Evolutionary conservation across 2,888 invertebrate genomes (phyloP).

Genomic region (Dorcus parallelipipedus): DNA sequence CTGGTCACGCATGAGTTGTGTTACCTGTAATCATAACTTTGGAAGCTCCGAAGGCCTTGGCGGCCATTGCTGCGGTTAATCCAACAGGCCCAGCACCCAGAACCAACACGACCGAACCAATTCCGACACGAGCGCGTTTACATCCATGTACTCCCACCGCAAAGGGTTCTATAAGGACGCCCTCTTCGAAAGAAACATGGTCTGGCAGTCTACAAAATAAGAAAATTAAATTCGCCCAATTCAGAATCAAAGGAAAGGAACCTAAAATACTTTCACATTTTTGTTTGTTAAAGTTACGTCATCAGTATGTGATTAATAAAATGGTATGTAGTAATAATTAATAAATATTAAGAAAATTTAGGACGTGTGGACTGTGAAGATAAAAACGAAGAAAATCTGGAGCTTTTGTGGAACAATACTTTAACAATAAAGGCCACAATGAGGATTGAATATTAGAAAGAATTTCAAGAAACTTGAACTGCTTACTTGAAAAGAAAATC

Average conservation of each 20-base stretch:
- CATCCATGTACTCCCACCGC: constrained; percentile 94
- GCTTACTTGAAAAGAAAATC: constrained; percentile 82
- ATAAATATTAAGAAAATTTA: too few relatives aligned
- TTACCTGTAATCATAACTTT: constrained; percentile 74
- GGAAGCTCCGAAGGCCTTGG: constrained; percentile 82
- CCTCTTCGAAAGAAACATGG: constrained; percentile 88
- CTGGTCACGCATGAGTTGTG: neutral
- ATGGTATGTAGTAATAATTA: too few relatives aligned
- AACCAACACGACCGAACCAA: constrained; percentile 70
- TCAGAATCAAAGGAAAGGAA: neutral
- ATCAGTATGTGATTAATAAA: too few relatives aligned
- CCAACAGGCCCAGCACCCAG: constrained; percentile 89
- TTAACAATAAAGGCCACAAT: too few relatives aligned
- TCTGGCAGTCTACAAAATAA: constrained; percentile 70
- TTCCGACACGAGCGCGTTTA: constrained; percentile 71
- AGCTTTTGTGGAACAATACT: too few relatives aligned
- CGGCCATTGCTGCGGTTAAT: constrained; percentile 72
- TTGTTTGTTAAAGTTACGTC: too few relatives aligned
- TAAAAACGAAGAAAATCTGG: too few relatives aligned
- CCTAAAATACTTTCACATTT: neutral
- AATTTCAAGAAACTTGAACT: too few relatives aligned
- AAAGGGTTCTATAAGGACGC: constrained; percentile 88
- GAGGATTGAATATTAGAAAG: too few relatives aligned
- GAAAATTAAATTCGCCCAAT: neutral
- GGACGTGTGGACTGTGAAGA: too few relatives aligned